Evolutionary conservation across 2,113 vertebrate species (phyloP).

Genomic region (Erythrocebus patas): DNA sequence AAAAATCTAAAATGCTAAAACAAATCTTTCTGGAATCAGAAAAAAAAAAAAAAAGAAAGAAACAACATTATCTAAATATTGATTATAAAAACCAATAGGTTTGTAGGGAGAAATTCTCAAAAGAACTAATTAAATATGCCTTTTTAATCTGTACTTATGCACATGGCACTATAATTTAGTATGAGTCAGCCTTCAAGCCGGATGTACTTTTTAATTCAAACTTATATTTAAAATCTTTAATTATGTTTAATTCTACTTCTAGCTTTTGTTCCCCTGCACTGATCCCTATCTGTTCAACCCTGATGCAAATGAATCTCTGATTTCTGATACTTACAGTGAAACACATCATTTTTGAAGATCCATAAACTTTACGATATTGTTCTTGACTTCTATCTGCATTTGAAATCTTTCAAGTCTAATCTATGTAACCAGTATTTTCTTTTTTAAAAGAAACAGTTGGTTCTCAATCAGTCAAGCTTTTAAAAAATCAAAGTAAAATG

Average conservation of each 20-base stretch:
- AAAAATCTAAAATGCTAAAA: neutral
- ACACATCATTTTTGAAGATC: neutral
- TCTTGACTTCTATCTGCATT: neutral
- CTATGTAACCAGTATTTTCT: neutral
- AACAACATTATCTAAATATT: constrained; percentile 49
- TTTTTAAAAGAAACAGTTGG: neutral
- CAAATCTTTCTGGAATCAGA: neutral
- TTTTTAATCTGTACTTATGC: neutral
- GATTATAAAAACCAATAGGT: neutral
- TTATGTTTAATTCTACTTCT: constrained; percentile 54
- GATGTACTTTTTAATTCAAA: constrained; percentile 61
- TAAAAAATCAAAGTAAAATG: neutral
- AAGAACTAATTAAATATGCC: constrained; percentile 41
- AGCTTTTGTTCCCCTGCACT: neutral
- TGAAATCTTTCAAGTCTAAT: neutral
- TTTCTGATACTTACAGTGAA: neutral
- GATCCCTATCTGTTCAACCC: neutral
- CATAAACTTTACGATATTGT: neutral
- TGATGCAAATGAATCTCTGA: neutral
- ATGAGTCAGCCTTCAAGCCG: constrained; percentile 37
- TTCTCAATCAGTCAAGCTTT: neutral
- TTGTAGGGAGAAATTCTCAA: constrained; percentile 4
- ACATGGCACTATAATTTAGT: constrained; percentile 46
- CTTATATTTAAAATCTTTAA: constrained; percentile 48
- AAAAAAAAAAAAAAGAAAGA: constrained; percentile 3